phyloP scores from a whole-genome alignment of 2,888 invertebrate species.

The Drosophila paramelanica region DNA sequence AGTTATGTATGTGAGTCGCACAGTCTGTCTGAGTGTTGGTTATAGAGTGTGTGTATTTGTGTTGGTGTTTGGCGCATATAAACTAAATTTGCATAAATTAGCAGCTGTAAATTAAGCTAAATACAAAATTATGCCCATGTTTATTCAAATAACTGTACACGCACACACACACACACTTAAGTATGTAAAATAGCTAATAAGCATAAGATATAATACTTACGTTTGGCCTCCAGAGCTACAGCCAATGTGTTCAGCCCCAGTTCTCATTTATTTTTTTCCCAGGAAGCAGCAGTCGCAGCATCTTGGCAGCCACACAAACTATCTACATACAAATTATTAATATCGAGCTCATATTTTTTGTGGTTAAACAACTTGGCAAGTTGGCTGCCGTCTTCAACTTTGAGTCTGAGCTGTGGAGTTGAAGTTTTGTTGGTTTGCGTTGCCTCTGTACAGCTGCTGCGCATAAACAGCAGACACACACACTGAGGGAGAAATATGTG shows the following conservation, averaged over 20 bases:
- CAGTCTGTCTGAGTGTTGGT: slow-evolving; percentile 7
- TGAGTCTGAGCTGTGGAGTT: slow-evolving; percentile 2
- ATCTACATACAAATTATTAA: slow-evolving; percentile 83
- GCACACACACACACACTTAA: slow-evolving; percentile 3
- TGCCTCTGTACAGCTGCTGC: slow-evolving; percentile 78
- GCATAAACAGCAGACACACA: slow-evolving; percentile 58
- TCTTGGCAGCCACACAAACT: slow-evolving; percentile 58
- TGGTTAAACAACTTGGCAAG: slow-evolving; percentile 67
- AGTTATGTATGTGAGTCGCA: slow-evolving; percentile 60
- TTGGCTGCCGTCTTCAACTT: slow-evolving; percentile 64
- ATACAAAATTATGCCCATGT: slow-evolving; percentile 60
- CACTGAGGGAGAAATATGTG: slow-evolving; percentile 12
- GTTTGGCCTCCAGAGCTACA: slow-evolving; percentile 31
- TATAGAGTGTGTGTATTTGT: slow-evolving; percentile 23
- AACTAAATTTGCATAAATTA: slow-evolving; percentile 74
- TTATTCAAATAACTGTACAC: slow-evolving; percentile 38
- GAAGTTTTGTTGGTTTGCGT: slow-evolving; percentile 21
- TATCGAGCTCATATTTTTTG: slow-evolving; percentile 81
- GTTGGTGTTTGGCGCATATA: slow-evolving; percentile 31
- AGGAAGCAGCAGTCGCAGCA: slow-evolving; percentile 63
- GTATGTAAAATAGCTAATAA: slow-evolving; percentile 44
- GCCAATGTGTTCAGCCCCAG: slow-evolving; percentile 1
- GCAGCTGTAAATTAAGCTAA: slow-evolving; percentile 75
- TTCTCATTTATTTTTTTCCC: slow-evolving; percentile 36
- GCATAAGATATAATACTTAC: slow-evolving; percentile 37